A percentile compares a stretch with the other conserved stretches of the same genome.
Evolutionary conservation across 2,888 invertebrate genomes (phyloP).

Genomic region (Hesperia comma): DNA sequence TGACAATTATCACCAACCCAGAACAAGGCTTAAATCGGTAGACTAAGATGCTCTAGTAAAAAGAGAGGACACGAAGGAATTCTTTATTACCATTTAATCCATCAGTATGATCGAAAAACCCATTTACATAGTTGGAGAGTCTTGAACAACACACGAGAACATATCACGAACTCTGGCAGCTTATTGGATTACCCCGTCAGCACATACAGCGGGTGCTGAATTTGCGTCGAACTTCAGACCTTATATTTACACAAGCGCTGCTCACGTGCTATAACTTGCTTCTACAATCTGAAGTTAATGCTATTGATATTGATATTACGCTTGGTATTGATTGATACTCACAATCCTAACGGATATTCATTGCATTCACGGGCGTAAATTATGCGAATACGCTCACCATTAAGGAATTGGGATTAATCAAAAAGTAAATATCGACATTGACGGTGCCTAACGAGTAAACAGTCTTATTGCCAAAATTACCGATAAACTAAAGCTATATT

Average conservation of each 20-base stretch:
- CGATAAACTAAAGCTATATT: too few relatives aligned
- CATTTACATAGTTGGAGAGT: slow-evolving; percentile 4
- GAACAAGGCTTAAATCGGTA: too few relatives aligned
- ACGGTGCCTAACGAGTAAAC: too few relatives aligned
- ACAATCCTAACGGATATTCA: background rate
- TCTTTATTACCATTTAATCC: background rate
- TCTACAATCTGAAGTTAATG: slow-evolving; percentile 5
- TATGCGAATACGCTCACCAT: too few relatives aligned
- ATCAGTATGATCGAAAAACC: background rate
- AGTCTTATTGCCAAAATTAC: too few relatives aligned
- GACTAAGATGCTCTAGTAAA: too few relatives aligned
- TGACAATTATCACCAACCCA: too few relatives aligned
- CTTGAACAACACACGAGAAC: slow-evolving; percentile 40
- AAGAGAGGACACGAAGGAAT: too few relatives aligned
- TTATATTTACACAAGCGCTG: slow-evolving; percentile 17
- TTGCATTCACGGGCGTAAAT: too few relatives aligned
- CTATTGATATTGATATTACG: background rate
- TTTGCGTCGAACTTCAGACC: slow-evolving; percentile 37
- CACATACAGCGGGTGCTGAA: slow-evolving; percentile 43
- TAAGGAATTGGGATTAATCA: too few relatives aligned
- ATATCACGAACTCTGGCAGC: slow-evolving; percentile 42
- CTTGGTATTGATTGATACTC: background rate
- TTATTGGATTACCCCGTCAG: slow-evolving; percentile 47
- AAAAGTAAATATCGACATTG: too few relatives aligned
- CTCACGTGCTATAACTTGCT: slow-evolving; percentile 8